Percentiles rank a stretch among this genome's conserved stretches.
Conservation (phyloP, 2,888 invertebrate species). For the Neuroscelio doddi region DNA sequence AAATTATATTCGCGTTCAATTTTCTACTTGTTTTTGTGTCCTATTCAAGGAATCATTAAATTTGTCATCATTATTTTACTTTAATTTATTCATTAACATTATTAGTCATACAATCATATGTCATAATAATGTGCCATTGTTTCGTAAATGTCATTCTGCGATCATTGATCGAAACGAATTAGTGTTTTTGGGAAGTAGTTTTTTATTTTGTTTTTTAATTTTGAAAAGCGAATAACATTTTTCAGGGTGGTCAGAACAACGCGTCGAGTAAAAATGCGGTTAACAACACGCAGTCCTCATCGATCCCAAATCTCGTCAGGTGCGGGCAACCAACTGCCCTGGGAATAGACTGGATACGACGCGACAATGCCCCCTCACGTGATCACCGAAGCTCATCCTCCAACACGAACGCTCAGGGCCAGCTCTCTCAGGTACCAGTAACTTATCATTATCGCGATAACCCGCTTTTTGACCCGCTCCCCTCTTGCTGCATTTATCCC, state of each 20-base stretch:
- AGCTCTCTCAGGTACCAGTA: conserved; percentile 60
- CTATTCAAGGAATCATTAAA: too few species aligned
- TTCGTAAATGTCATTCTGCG: too few species aligned
- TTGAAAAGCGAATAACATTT: conserved; percentile 37
- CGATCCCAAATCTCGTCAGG: conserved; percentile 61
- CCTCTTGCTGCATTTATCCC: background rate
- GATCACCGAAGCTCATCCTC: conserved; percentile 62
- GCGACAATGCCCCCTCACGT: conserved; percentile 60
- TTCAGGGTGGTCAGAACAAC: conserved; percentile 64
- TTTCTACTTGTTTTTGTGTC: too few species aligned
- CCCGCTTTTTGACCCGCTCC: conserved; percentile 11
- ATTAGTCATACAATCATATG: too few species aligned
- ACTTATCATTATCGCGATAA: conserved; percentile 12
- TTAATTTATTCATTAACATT: too few species aligned
- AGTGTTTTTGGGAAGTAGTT: too few species aligned
- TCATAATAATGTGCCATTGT: too few species aligned
- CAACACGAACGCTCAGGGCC: conserved; percentile 58
- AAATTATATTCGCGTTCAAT: too few species aligned
- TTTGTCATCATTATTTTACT: too few species aligned
- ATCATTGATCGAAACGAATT: too few species aligned
- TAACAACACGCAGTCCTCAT: conserved; percentile 58
- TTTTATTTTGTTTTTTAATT: too few species aligned
- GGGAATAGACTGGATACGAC: conserved; percentile 64
- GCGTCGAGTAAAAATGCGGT: conserved; percentile 61
- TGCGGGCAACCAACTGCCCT: conserved; percentile 64